Base-by-base conservation (phyloP, 2,113 vertebrate species). In the Dendrocopos noguchii region DNA sequence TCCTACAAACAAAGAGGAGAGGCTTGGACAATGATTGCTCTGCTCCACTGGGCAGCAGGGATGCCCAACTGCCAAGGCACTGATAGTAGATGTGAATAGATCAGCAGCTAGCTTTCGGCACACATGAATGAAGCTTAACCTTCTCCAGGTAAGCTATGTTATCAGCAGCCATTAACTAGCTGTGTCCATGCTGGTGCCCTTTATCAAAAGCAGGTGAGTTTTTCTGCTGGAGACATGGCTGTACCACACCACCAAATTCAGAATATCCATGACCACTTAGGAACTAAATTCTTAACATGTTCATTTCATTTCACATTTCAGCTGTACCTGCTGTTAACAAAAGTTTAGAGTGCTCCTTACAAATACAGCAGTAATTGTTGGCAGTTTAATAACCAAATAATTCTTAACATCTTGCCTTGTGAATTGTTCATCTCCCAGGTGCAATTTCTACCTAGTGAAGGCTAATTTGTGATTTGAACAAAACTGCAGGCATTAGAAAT, bases 111-210 rank as follows among this genome's bases (percentile, higher is more conserved):
- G 52, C 29, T 71, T 94, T 46, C 42, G n/a, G 15, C 67, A 68
- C 0, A 1, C 2, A 0, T 3, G 5, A 73, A 61, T 1, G 1
- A 8, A 77, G 61, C n/a, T 60, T 61, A 15, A 36, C 19, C 12
- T 90, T 71, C 64, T 44, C 27, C 50, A 93, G 18, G 36, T 52
- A 67, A 75, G 27, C 27, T 13, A 46, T 3, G 11, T 61, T 27
- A 34, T 22, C 8, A 33, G 47, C 57, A 83, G 3, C 56, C 66
- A 5, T 56, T 18, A 88, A 11, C 36, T 55, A 83, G 15, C 52
- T 71, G 42, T 33, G 27, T 24, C 33, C 9, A 7, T 50, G 31
- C 20, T 55, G 10, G 5, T 64, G 19, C 7, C 7, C 27, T 63
- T 73, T 79, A 47, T 18, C 55, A 91, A 75, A 88, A 64, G 6